These are phyloP conservation scores for Atherinosoma microstoma DNA, from an alignment of 2,797 vertebrate species.

Conservation along the genomic window DNA sequence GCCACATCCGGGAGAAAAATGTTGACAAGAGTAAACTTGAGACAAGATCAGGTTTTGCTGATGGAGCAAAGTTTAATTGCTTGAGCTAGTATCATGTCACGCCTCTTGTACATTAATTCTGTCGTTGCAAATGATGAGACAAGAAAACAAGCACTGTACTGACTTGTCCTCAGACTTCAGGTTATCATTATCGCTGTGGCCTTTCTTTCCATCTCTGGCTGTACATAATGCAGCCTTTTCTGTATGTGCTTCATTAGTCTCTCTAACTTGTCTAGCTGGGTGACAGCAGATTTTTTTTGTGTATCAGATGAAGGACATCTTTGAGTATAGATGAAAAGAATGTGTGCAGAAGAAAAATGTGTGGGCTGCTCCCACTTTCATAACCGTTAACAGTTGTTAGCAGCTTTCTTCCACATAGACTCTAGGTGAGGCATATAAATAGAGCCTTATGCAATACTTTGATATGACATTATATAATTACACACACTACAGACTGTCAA, in stretches of 20 bases:
- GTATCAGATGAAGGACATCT: slow-evolving; percentile 30
- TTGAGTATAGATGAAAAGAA: slow-evolving; percentile 11
- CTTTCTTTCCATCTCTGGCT: background rate
- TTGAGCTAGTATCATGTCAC: slow-evolving; percentile 43
- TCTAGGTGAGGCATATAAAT: slow-evolving; percentile 65
- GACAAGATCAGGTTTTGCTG: slow-evolving; percentile 37
- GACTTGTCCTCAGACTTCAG: slow-evolving; percentile 4
- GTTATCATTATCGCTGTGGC: slow-evolving; percentile 12
- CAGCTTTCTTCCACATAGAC: slow-evolving; percentile 46
- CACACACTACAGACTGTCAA: slow-evolving; percentile 23
- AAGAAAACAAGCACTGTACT: background rate
- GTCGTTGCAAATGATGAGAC: slow-evolving; percentile 30
- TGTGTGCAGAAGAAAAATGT: background rate
- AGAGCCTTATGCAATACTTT: slow-evolving; percentile 61
- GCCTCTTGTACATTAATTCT: slow-evolving; percentile 21
- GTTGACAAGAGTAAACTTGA: slow-evolving; percentile 22
- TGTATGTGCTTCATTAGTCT: background rate
- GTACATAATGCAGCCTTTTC: slow-evolving; percentile 3
- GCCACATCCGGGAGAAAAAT: slow-evolving; percentile 14
- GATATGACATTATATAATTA: slow-evolving; percentile 62
- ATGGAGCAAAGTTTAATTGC: slow-evolving; percentile 11
- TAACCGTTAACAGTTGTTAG: slow-evolving; percentile 31
- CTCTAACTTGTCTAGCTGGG: slow-evolving; percentile 14
- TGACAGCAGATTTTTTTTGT: slow-evolving; percentile 10
- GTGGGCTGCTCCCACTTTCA: slow-evolving; percentile 14